These are phyloP conservation scores for Xylota segnis DNA, from an alignment of 2,888 invertebrate genomes.

Conservation along the genomic window DNA sequence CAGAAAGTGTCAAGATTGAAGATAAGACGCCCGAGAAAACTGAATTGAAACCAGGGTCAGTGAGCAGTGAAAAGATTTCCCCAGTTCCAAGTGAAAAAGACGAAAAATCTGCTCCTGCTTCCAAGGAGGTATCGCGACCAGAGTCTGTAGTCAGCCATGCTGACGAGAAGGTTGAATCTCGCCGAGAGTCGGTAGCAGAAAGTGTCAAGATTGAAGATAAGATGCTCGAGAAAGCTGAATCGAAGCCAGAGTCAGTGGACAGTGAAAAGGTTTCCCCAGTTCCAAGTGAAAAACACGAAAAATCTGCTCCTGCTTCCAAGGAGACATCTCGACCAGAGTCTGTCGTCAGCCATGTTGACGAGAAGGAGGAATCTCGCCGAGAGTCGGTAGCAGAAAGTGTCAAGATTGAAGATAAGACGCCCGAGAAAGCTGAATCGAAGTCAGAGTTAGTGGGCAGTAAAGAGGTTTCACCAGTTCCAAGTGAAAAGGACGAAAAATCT, in stretches of 20 bases:
- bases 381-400: too few relatives aligned
- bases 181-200: slow-evolving; percentile 3
- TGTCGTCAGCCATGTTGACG: slow-evolving; percentile 57
- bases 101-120: slow-evolving; percentile 59
- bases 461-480: slow-evolving; percentile 50
- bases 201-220: not conserved
- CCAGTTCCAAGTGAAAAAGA: slow-evolving; percentile 72
- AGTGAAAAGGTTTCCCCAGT: not conserved
- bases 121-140: slow-evolving; percentile 74
- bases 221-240: not conserved
- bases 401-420: not conserved
- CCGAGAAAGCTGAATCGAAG: slow-evolving; percentile 46
- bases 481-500: slow-evolving; percentile 56
- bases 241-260: not conserved
- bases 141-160: slow-evolving; percentile 69
- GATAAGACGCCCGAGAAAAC: slow-evolving; percentile 3
- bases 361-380: slow-evolving; percentile 2
- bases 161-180: slow-evolving; percentile 14
- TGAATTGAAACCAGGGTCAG: slow-evolving; percentile 7
- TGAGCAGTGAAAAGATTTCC: not conserved
- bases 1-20: slow-evolving; percentile 47
- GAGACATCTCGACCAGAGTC: too few relatives aligned
- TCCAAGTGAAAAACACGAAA: slow-evolving; percentile 3
- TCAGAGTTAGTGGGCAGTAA: slow-evolving; percentile 51
- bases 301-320: too few relatives aligned